A percentile compares a stretch with the other conserved stretches of the same genome.
Evolutionary conservation across 2,888 invertebrate species (phyloP).

Genomic region (Sussaba pulchella): DNA sequence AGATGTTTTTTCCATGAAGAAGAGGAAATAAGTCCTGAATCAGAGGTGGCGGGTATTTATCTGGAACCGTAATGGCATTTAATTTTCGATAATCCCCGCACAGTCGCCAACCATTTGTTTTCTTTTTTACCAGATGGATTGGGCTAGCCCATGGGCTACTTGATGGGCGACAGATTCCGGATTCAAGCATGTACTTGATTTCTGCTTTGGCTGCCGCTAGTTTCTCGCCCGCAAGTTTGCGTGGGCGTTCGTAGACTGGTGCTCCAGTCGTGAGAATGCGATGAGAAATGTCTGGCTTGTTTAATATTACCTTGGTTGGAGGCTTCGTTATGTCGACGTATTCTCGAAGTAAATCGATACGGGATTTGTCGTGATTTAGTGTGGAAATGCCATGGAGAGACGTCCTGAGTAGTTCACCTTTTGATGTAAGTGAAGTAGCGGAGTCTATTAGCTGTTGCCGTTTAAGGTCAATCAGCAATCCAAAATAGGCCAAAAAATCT

Average conservation of each 20-base stretch:
- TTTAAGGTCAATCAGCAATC: conserved; percentile 42
- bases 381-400: conserved; percentile 34
- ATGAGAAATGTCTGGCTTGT: conserved; percentile 1
- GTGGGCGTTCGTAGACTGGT: conserved; percentile 28
- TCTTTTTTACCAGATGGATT: conserved; percentile 11
- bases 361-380: conserved; percentile 1
- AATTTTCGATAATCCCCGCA: conserved; percentile 38
- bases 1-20: conserved; percentile 33
- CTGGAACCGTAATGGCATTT: conserved; percentile 32
- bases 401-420: conserved; percentile 24
- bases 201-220: conserved; percentile 7
- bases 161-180: neutral
- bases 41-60: conserved; percentile 31
- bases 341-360: conserved; percentile 4
- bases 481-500: conserved; percentile 41
- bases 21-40: conserved; percentile 23
- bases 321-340: conserved; percentile 30
- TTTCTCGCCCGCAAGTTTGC: conserved; percentile 29
- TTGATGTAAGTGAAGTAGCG: conserved; percentile 24
- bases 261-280: conserved; percentile 35
- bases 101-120: conserved; percentile 28
- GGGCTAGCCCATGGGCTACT: conserved; percentile 25
- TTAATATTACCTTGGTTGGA: neutral
- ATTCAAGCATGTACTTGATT: conserved; percentile 8
- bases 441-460: conserved; percentile 26